These are phyloP conservation scores for Meriones psammophilus DNA, from an alignment of 2,797 vertebrate species.

Conservation along the genomic window DNA sequence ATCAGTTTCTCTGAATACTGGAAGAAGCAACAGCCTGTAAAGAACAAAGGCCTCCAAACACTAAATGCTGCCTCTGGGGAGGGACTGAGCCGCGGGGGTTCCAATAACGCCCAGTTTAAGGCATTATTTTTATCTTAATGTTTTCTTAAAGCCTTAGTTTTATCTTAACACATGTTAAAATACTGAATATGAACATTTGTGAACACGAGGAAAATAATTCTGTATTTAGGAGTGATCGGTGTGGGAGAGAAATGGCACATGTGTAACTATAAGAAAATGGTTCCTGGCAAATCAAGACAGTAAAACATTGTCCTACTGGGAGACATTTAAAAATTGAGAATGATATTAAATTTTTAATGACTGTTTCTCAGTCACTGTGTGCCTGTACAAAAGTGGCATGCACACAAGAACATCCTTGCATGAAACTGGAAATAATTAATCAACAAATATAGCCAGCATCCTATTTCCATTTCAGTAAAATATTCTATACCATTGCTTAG, in stretches of 20 bases:
- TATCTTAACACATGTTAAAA: slow-evolving; percentile 17
- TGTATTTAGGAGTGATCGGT: slow-evolving; percentile 27
- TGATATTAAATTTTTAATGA: slow-evolving; percentile 77
- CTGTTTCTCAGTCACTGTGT: slow-evolving; percentile 61
- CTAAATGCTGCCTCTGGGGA: background rate
- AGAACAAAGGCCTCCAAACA: background rate
- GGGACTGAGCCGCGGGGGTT: background rate
- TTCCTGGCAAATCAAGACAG: slow-evolving; percentile 69
- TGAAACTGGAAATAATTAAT: slow-evolving; percentile 59
- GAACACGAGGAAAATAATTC: slow-evolving; percentile 35
- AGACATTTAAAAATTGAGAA: slow-evolving; percentile 73
- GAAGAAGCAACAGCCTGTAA: background rate
- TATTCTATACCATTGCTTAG: slow-evolving; percentile 22
- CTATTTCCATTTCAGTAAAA: slow-evolving; percentile 47
- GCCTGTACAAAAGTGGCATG: slow-evolving; percentile 39
- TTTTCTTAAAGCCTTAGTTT: slow-evolving; percentile 41
- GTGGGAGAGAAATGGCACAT: slow-evolving; percentile 11
- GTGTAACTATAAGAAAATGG: slow-evolving; percentile 44
- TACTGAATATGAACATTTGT: background rate
- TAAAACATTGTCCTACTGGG: slow-evolving; percentile 49
- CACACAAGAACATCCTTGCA: slow-evolving; percentile 59
- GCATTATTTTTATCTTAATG: background rate
- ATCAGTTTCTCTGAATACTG: background rate
- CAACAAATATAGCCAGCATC: background rate
- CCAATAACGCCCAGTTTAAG: slow-evolving; percentile 9